Evolutionary conservation across 2,113 vertebrate species (phyloP), one percentile per base, ranked within the genome.

Genomic region (Corvus cornix): DNA sequence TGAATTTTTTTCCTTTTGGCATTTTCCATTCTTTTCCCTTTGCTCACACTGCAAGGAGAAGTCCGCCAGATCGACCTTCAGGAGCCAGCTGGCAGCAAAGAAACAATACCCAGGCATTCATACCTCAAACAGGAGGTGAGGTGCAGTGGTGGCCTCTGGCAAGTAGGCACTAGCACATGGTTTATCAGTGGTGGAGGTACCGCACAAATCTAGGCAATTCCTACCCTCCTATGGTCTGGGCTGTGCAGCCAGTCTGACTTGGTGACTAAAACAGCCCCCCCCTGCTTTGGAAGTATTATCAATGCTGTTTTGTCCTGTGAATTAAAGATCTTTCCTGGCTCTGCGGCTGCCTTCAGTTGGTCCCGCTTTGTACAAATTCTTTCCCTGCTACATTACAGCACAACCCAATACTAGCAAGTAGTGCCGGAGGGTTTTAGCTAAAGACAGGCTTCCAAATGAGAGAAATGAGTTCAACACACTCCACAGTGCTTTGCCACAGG

Each of bases 61-160:
- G 39, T 28, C 55, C n/a, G 20, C 19, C 52, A 63, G 18, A 35
- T 15, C 0, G 0, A 52, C 33, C 41, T 60, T 33, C 43, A 33
- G 66, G 41, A 84, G 7, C 41, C 73, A 74, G 16, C 31, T 81
- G 75, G 33, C 58, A 41, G 35, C 31, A 75, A 59, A 80, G 16
- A 16, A 76, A 28, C 13, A 43, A 46, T 11, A 41, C 37, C 35
- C 19, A 46, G 0, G 1, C 5, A 2, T 69, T 85, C 7, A 2
- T 20, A 31, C 16, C 43, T 66, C 37, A 27, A 6, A 60, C 0
- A 53, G n/a, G 69, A 75, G 63, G 51, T 53, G 62, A 69, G 67
- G 33, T 53, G 49, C 68, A 35, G 13, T 23, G 49, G 48, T 55
- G 79, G 59, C 44, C 44, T 66, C 60, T 4, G 12, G 41, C 16